Percentiles rank a stretch among this genome's conserved stretches.
Evolutionary conservation across 2,113 vertebrate genomes (phyloP).

Genomic region (Oryzias celebensis): DNA sequence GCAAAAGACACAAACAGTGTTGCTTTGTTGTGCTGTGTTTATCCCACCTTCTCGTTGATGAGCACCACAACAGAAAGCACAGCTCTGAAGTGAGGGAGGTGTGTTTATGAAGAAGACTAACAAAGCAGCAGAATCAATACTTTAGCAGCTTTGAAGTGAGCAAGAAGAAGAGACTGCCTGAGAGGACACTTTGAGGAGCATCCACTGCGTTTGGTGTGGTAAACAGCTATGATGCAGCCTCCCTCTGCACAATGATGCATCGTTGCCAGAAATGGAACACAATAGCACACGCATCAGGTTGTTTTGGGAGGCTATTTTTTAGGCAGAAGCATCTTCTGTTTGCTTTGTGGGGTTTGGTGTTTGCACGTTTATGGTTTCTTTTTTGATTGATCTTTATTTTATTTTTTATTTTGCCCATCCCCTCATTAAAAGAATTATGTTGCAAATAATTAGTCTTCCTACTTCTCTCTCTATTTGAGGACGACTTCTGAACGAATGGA

Average conservation of each 20-base stretch:
- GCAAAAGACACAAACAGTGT: too few relatives aligned
- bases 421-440: background rate
- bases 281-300: conserved; percentile 15
- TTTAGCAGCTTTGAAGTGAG: conserved; percentile 14
- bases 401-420: conserved; percentile 10
- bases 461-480: too few relatives aligned
- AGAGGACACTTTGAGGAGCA: conserved; percentile 50
- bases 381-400: conserved; percentile 26
- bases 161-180: conserved; percentile 19
- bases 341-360: too few relatives aligned
- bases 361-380: background rate
- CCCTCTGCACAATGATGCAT: conserved; percentile 27
- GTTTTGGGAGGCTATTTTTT: conserved; percentile 26
- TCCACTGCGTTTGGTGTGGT: conserved; percentile 19
- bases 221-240: conserved; percentile 32
- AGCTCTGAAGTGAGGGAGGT: conserved; percentile 14
- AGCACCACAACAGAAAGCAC: conserved; percentile 21
- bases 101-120: conserved; percentile 43
- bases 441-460: too few relatives aligned
- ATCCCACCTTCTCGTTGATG: too few relatives aligned
- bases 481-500: too few relatives aligned
- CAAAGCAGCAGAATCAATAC: conserved; percentile 51
- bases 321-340: background rate
- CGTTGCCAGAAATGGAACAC: conserved; percentile 35
- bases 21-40: too few relatives aligned